A percentile compares a stretch with the other conserved stretches of the same genome.
These are phyloP conservation scores for Liparis tanakae DNA, from an alignment of 2,797 vertebrate genomes.

Conservation along the genomic window DNA sequence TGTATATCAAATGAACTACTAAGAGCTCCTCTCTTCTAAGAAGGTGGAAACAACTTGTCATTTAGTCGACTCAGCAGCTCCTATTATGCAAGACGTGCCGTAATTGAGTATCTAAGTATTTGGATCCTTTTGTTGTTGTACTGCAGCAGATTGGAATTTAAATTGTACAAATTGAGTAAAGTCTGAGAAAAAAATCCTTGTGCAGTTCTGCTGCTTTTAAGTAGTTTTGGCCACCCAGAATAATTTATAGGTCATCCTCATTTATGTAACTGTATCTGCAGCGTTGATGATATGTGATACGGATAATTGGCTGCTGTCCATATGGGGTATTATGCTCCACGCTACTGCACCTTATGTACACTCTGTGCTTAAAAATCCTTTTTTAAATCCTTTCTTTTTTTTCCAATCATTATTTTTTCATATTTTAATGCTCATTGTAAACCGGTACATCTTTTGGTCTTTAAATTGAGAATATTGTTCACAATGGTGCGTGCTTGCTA, in stretches of 20 bases:
- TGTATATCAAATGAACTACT: not conserved
- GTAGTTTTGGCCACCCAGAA: not conserved
- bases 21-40: not conserved
- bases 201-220: not conserved
- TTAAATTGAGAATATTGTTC: not conserved
- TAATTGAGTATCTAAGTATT: not conserved
- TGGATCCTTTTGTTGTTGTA: not conserved
- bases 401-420: not conserved
- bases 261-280: slow-evolving; percentile 34
- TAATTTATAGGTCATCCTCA: slow-evolving; percentile 2
- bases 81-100: not conserved
- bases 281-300: slow-evolving; percentile 27
- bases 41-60: not conserved
- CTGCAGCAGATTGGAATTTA: not conserved
- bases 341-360: not conserved
- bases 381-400: not conserved
- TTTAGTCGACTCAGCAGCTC: not conserved
- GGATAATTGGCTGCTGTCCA: slow-evolving; percentile 10
- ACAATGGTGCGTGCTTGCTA: slow-evolving; percentile 15
- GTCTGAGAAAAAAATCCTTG: not conserved
- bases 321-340: slow-evolving; percentile 1
- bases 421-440: not conserved
- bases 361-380: not conserved
- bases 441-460: not conserved
- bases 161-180: not conserved